Evolutionary conservation across 2,888 invertebrate species (phyloP), one percentile per base, ranked within the genome.

Genomic region (Synergus umbraculus): DNA sequence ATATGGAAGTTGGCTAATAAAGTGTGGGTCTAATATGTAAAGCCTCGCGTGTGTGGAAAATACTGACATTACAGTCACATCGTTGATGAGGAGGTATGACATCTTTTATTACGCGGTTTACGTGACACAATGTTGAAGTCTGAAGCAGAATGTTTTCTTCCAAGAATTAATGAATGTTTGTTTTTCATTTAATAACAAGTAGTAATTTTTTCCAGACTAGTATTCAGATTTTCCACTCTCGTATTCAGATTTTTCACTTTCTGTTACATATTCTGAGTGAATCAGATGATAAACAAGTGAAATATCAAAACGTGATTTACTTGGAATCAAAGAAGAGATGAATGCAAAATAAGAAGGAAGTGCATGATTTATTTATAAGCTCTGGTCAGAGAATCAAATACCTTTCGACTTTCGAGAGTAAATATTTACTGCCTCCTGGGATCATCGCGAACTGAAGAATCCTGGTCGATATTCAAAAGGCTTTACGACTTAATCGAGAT

Each of bases 291-390:
- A 49, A 49, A 49, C 13, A 49, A 49, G 18, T 37, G 18, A 58
- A 22, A 58, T 7, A 18, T 18, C n/a, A 4, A 18, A 58, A 58
- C 58, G 58, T 10, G 58, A 46, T 46, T 46, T 46, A 10, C 13
- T 46, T 46, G 46, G 46, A 46, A 13, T 46, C 15, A 12, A n/a
- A 13, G 49, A 54, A 54, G 22, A 29, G 22, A 54, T 29, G 12
- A 60, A 60, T 60, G 60, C 60, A 60, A 60, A 66, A 10, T 18
- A 54, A 43, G 67, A 67, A 67, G 49, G 54, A 43, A 54, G 41
- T 78, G 54, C 66, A 78, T 78, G 64, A 76, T 76, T 76, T 78
- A 78, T 78, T 73, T 78, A 78, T 64, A 78, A 63, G 73, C 44
- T 29, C 13, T 13, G 46, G 13, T 46, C 37, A 78, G 46, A 29